Evolutionary conservation across 2,113 vertebrate genomes (phyloP), one percentile per base, ranked within the genome.

Genomic region (Edolisoma coerulescens): DNA sequence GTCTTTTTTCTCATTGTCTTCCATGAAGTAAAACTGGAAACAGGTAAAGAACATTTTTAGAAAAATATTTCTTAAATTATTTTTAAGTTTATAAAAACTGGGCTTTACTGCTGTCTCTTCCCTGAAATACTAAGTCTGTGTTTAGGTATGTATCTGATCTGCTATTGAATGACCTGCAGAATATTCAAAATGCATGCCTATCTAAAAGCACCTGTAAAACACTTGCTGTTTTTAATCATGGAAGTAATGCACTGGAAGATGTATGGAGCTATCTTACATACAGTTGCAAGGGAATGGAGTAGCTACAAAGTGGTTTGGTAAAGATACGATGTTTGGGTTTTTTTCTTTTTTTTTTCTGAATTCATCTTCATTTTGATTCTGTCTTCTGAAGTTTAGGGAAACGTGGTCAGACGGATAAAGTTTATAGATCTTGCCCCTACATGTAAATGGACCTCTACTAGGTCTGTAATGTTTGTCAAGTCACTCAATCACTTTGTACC

Each of bases 11-110:
- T 96, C 63, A 71, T 74, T 78, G 26, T 95, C 79, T 41, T 96
- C 57, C 50, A 73, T 87, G 63, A 92, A 96, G 73, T 94, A 93
- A 96, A 97, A 92, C 67, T 86, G 64, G 91, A 96, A 97, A 96
- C 61, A 92, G 60, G 84, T 96, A 84, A 76, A 96, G 75, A 87
- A 75, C 45, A 73, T 52, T 76, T 83, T 84, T 68, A 95, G 94
- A 12, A 61, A 83, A 86, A 61, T 65, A 93, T 84, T 94, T 86
- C 27, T 28, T 74, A 59, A 50, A 93, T 42, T 64, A 20, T 18
- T 92, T 95, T 83, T 16, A 52, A 73, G 41, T 39, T 57, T 8
- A n/a, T 73, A 59, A 63, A 70, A 57, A 61, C 7, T 52, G 30
- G 8, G 30, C 19, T 85, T 88, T 77, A 27, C 23, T 90, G 16